phyloP scores from a whole-genome alignment of 2,888 invertebrate species.

The Temnothorax unifasciatus region DNA sequence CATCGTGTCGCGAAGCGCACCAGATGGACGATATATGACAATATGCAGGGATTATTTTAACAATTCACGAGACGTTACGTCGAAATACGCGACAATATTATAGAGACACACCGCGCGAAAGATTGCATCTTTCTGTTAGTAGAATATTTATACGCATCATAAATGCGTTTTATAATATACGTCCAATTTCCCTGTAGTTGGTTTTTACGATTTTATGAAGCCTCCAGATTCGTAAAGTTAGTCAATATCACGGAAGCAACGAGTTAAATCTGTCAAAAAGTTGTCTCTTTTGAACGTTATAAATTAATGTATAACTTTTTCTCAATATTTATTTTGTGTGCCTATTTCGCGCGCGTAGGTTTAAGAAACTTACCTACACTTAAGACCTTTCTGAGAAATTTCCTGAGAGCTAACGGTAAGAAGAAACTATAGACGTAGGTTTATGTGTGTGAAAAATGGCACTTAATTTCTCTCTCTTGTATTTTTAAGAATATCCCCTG shows the following conservation, averaged over 20 bases:
- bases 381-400: background rate
- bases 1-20: background rate
- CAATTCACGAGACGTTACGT: background rate
- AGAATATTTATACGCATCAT: slow-evolving; percentile 2
- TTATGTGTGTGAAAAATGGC: background rate
- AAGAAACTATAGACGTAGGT: background rate
- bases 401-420: background rate
- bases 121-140: slow-evolving; percentile 14
- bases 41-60: background rate
- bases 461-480: background rate
- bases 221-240: background rate
- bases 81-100: background rate
- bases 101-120: background rate
- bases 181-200: background rate
- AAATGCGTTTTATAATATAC: background rate
- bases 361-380: background rate
- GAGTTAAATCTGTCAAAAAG: background rate
- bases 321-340: background rate
- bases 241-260: background rate
- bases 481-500: background rate
- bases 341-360: background rate
- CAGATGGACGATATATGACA: background rate
- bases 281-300: background rate
- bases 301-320: background rate
- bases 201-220: background rate